Conservation (phyloP, 2,888 invertebrate species). For the Hesperia comma region DNA sequence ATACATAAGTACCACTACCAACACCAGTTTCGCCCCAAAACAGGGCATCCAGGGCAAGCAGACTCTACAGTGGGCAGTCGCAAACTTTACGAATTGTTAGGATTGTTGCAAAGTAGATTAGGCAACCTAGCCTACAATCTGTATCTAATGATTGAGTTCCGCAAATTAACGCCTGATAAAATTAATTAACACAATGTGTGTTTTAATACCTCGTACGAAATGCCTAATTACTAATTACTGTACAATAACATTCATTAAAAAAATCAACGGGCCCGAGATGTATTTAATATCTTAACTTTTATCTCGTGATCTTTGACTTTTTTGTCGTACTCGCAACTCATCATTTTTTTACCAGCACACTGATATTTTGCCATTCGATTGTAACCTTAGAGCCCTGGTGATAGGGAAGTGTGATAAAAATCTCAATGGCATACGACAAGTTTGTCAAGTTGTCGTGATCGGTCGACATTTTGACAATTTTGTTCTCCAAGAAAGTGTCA, state of each 20-base stretch:
- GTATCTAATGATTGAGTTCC: no score
- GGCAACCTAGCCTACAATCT: no score
- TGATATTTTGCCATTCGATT: background rate
- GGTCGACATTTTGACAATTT: conserved; percentile 81
- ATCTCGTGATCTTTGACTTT: conserved; percentile 67
- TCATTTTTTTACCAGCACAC: conserved; percentile 34
- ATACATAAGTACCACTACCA: no score
- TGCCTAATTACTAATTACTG: conserved; percentile 36
- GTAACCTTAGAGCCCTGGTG: background rate
- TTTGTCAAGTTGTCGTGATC: conserved; percentile 60
- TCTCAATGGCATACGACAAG: conserved; percentile 6
- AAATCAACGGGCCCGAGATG: conserved; percentile 16
- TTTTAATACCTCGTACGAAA: conserved; percentile 21
- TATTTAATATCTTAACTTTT: conserved; percentile 56
- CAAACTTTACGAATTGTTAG: no score
- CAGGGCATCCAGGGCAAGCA: no score
- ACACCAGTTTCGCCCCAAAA: no score
- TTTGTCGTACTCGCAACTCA: conserved; percentile 62
- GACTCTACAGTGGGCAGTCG: no score
- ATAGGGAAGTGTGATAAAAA: background rate
- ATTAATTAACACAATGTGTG: conserved; percentile 14
- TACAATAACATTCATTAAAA: conserved; percentile 36
- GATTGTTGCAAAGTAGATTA: no score
- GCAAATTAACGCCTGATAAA: no score
- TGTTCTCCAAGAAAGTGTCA: conserved; percentile 73